Evolutionary conservation across 2,113 vertebrate species (phyloP).

Genomic region (Mus spicilegus): DNA sequence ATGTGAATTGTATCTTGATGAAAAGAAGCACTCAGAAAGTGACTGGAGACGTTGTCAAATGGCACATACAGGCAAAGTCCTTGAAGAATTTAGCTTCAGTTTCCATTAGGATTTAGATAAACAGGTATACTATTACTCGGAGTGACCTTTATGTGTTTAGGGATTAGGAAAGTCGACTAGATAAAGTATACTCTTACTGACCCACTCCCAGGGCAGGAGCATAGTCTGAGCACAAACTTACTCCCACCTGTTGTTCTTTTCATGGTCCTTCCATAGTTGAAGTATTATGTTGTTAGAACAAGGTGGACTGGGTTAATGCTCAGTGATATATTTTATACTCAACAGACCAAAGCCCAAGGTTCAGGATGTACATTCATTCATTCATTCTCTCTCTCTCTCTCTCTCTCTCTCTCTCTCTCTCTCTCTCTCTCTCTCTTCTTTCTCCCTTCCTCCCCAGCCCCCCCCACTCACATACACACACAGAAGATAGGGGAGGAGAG

Average conservation of each 20-base stretch:
- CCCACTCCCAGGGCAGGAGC: neutral
- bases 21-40: neutral
- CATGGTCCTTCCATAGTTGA: neutral
- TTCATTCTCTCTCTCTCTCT: no score
- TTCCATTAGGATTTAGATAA: conserved; percentile 13
- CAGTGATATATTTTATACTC: neutral
- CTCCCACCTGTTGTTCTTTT: neutral
- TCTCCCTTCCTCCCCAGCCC: no score
- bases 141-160: conserved; percentile 3
- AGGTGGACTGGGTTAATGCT: neutral
- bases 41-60: neutral
- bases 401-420: no score
- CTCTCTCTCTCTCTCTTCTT: no score
- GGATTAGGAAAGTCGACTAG: neutral
- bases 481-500: no score
- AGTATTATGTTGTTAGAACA: neutral
- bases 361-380: neutral
- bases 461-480: no score
- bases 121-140: neutral
- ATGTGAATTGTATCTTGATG: neutral
- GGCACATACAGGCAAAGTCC: neutral
- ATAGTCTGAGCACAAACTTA: neutral
- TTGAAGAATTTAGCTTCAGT: conserved; percentile 4
- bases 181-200: neutral
- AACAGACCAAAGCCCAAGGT: neutral